A percentile compares a stretch with the other conserved stretches of the same genome.
Evolutionary conservation across 2,113 vertebrate species (phyloP).

Genomic region (Emydocephalus ijimae): DNA sequence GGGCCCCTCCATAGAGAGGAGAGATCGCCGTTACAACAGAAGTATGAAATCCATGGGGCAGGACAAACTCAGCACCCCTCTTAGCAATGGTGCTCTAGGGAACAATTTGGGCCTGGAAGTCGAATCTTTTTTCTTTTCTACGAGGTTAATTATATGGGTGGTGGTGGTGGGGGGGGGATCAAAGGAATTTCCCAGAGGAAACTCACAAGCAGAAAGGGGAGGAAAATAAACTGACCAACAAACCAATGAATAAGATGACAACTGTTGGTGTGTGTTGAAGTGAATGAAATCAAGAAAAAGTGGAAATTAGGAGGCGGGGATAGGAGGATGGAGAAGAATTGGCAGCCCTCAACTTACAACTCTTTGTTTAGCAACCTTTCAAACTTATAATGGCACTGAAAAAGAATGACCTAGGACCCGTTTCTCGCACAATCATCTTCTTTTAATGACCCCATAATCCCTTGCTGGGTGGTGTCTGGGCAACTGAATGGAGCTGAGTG

Average conservation of each 20-base stretch:
- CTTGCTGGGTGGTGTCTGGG: no score
- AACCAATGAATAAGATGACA: neutral
- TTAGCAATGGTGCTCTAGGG: neutral
- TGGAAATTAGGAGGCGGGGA: neutral
- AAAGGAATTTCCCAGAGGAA: neutral
- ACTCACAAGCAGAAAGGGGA: neutral
- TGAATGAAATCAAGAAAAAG: neutral
- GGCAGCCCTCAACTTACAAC: neutral
- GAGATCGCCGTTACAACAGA: no score
- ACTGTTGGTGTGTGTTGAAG: accelerated
- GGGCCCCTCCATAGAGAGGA: no score
- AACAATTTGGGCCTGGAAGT: neutral
- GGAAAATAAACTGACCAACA: neutral
- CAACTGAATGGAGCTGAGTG: no score
- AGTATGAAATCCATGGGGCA: neutral
- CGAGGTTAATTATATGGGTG: no score
- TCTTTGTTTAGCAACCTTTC: accelerated
- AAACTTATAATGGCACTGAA: neutral
- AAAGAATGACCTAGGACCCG: neutral
- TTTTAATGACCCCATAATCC: no score
- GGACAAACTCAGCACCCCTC: neutral
- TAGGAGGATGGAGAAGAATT: no score
- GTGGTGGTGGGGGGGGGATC: no score
- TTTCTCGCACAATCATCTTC: no score
- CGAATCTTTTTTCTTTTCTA: neutral